Evolutionary conservation across 2,113 vertebrate species (phyloP), one percentile per base, ranked within the genome.

Genomic region (Heliornis fulica): DNA sequence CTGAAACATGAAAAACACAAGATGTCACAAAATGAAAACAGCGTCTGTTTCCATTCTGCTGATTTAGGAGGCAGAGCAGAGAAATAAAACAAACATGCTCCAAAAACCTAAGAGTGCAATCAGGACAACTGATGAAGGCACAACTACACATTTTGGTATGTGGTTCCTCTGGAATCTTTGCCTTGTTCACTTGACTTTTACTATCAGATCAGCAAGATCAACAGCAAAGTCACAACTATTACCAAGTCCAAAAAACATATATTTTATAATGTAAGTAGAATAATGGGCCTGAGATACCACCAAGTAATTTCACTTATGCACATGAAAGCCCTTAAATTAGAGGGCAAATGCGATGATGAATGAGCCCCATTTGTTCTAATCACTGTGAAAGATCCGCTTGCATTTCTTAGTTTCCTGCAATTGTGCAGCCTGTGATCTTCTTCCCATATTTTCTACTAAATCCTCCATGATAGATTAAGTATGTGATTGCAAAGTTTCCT

Each of bases 21-120:
- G 92, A 87, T 66, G 85, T 87, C 88, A 90, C 36, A 74, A 86
- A 93, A 88, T 34, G 51, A 92, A 96, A 93, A 95, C 79, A 88
- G 43, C 5, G 64, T 70, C 88, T 94, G 79, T 54, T 96, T 92
- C 83, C 64, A 95, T 77, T 76, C 92, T 90, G 68, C 56, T 95
- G 79, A 71, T 96, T 94, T 86, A 94, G 54, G 43, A 95, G n/a
- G 87, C 50, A 80, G 75, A 86, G 63, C 50, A 94, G 70, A 74
- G 77, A 92, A 96, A 91, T 85, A 59, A 89, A 95, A 64, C 51
- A 89, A 95, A 87, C 50, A 41, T 11, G 21, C 21, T 74, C 21
- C 17, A 31, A 86, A 95, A 77, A 54, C 13, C n/a, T 66, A 38
- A 40, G 29, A 48, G 46, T 66, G 43, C 25, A 78, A 20, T 83